Evolutionary conservation across 2,113 vertebrate species (phyloP).

Genomic region (Pseudolaguvia tuberculata): DNA sequence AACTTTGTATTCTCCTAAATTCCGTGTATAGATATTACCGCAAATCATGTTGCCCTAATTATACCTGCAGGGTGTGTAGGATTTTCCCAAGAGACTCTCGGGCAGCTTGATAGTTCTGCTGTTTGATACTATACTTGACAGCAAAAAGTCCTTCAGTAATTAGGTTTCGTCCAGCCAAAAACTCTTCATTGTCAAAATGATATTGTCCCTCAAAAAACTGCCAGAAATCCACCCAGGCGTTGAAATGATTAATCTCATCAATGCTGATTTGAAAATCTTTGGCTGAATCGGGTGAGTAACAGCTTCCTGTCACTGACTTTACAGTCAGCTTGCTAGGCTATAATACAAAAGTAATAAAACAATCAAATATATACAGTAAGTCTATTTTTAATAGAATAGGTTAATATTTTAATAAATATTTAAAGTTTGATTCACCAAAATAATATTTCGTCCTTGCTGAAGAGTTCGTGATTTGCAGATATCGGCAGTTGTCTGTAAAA

Average conservation of each 20-base stretch:
- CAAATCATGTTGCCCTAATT: no score
- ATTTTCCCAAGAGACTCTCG: slow-evolving; percentile 2
- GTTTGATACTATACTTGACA: neutral
- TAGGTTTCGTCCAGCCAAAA: neutral
- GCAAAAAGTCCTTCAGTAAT: slow-evolving; percentile 2
- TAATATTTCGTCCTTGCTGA: neutral
- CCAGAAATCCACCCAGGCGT: neutral
- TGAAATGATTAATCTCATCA: neutral
- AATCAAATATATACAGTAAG: neutral
- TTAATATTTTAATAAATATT: neutral
- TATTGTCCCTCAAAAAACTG: neutral
- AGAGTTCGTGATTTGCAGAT: neutral
- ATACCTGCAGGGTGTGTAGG: slow-evolving; percentile 30
- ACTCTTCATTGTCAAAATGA: slow-evolving; percentile 24
- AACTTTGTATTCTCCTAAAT: no score
- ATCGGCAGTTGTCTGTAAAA: slow-evolving; percentile 10
- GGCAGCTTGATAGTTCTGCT: neutral
- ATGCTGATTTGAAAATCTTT: slow-evolving; percentile 31
- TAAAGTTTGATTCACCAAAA: neutral
- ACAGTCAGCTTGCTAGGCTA: slow-evolving; percentile 9
- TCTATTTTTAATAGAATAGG: neutral
- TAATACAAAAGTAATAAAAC: neutral
- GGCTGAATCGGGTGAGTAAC: slow-evolving; percentile 4
- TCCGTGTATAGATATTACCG: no score
- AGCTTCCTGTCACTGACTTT: slow-evolving; percentile 18